phyloP scores from a whole-genome alignment of 2,888 invertebrate species.

The Mesoligia furuncula region DNA sequence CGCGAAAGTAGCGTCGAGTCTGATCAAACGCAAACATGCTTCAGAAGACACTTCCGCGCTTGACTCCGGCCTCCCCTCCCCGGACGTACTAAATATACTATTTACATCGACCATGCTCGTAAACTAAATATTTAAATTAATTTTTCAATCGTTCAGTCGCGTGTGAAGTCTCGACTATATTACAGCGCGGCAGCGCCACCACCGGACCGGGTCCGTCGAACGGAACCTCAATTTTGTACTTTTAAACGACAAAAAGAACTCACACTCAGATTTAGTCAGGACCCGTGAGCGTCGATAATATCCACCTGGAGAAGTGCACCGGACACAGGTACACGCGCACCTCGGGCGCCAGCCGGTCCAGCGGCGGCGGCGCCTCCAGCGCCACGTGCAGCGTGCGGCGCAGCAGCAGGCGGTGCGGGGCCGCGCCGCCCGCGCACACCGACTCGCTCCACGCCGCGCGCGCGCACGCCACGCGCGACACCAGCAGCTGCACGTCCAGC shows the following conservation, averaged over 20 bases:
- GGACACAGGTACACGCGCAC: conserved; percentile 34
- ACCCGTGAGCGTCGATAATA: conserved; percentile 30
- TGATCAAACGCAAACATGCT: conserved; percentile 9
- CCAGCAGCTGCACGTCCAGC: conserved; percentile 23
- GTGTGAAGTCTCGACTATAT: conserved; percentile 28
- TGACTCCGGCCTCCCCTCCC: conserved; percentile 19
- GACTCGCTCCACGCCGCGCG: background rate
- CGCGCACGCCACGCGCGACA: conserved; percentile 14
- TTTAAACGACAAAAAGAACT: conserved; percentile 60
- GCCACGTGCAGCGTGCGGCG: conserved; percentile 1
- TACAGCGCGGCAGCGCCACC: conserved; percentile 29
- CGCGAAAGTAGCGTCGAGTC: conserved; percentile 11
- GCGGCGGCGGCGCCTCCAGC: background rate
- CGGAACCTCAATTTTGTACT: conserved; percentile 69
- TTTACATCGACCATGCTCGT: conserved; percentile 54
- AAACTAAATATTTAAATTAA: conserved; percentile 31
- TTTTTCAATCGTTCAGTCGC: conserved; percentile 41
- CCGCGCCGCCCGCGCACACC: conserved; percentile 4
- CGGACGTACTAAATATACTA: conserved; percentile 52
- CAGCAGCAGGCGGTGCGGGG: conserved; percentile 9
- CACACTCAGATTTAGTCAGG: conserved; percentile 54
- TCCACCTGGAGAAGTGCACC: conserved; percentile 36
- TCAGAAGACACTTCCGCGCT: background rate
- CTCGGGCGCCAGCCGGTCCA: too few relatives aligned
- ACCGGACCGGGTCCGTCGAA: conserved; percentile 19